Percentiles rank a stretch among this genome's conserved stretches.
Evolutionary conservation across 1,140 invertebrate genomes (phyloP).

Genomic region (Campoletis sonorensis): DNA sequence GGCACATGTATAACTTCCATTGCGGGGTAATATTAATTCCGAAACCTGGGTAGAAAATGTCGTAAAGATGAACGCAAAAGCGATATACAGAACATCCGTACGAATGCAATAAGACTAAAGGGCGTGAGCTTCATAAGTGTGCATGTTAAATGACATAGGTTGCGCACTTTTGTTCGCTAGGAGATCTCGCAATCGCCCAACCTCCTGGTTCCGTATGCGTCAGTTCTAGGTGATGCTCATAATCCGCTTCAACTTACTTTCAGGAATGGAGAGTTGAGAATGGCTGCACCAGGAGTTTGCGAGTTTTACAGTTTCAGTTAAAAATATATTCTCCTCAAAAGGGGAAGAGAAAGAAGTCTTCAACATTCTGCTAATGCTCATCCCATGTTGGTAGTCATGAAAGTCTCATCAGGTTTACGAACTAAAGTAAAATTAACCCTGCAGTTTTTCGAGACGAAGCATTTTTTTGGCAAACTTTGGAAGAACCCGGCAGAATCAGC

Average conservation of each 20-base stretch:
- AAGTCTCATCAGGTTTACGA: not conserved
- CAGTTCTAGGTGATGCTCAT: not conserved
- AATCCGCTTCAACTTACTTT: constrained; percentile 4
- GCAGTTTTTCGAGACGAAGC: not conserved
- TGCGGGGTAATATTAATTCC: not conserved
- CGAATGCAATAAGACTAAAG: not conserved
- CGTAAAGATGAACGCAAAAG: not conserved
- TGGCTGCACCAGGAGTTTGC: not conserved
- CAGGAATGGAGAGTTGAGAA: not conserved
- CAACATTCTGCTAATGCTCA: not conserved
- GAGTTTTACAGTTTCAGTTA: constrained; percentile 9
- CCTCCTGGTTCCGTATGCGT: not conserved
- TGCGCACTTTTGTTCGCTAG: no score
- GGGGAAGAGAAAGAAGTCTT: not conserved
- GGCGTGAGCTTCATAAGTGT: not conserved
- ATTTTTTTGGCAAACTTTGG: not conserved
- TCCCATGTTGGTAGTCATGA: not conserved
- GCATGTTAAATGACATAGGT: not conserved
- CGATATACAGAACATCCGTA: no score
- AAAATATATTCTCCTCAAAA: not conserved
- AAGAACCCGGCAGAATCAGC: no score
- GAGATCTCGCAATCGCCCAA: not conserved
- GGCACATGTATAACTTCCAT: not conserved
- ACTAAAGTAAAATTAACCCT: not conserved
- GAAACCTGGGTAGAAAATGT: not conserved